phyloP scores from a whole-genome alignment of 2,888 invertebrate genomes.

The Bimastos eiseni region DNA sequence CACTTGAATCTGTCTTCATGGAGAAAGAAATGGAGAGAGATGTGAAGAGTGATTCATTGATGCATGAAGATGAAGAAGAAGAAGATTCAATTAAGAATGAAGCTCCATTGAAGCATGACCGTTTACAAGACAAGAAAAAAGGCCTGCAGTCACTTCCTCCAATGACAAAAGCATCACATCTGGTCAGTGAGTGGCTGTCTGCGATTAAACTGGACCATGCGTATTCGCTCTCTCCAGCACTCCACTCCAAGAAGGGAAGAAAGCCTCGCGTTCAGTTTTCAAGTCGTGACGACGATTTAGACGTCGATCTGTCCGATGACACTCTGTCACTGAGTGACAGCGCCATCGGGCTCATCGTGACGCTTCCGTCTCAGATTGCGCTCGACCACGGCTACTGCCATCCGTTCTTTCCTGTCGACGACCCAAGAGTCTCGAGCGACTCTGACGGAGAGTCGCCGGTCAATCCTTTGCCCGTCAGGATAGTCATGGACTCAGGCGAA shows the following conservation, averaged over 20 bases:
- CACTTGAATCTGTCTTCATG: not conserved
- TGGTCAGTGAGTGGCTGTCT: not conserved
- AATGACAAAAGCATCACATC: not conserved
- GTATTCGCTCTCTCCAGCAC: not conserved
- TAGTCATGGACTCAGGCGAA: not conserved
- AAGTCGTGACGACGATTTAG: not conserved
- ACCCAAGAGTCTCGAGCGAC: not conserved
- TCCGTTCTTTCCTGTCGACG: slow-evolving; percentile 26
- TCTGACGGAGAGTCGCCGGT: not conserved
- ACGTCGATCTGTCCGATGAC: not conserved
- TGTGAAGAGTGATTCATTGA: not conserved
- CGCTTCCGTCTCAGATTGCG: not conserved
- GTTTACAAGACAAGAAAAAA: not conserved
- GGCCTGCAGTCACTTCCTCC: not conserved
- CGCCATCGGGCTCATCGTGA: not conserved
- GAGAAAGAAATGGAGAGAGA: not conserved
- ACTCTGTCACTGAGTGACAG: slow-evolving; percentile 25
- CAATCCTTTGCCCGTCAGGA: not conserved
- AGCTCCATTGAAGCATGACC: not conserved
- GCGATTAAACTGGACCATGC: not conserved
- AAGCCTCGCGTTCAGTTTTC: not conserved
- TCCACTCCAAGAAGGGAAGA: not conserved
- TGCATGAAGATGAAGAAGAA: too few relatives aligned
- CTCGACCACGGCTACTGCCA: slow-evolving; percentile 33
- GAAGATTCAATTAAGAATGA: not conserved